phyloP scores from a whole-genome alignment of 1,140 invertebrate species.

The Bombus sylvicola region DNA sequence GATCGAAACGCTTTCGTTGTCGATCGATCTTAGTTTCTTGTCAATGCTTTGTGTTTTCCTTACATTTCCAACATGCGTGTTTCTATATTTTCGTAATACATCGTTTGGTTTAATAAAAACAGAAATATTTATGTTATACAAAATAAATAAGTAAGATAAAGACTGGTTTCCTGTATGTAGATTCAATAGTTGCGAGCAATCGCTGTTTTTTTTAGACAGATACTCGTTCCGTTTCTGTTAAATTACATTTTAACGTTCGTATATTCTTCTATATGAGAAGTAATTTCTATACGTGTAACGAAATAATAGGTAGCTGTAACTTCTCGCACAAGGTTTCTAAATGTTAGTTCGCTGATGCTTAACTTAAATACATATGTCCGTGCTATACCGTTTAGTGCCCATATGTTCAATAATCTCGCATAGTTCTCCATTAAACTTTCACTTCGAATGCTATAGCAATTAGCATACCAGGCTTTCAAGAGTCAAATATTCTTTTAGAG shows the following conservation, averaged over 20 bases:
- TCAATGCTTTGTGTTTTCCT: neutral
- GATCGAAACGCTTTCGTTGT: neutral
- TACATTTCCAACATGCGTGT: neutral
- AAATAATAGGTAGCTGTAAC: neutral
- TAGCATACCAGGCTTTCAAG: neutral
- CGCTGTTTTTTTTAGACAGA: neutral
- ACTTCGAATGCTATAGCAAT: neutral
- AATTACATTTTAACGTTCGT: neutral
- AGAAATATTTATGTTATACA: neutral
- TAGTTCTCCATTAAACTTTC: slow-evolving; percentile 5
- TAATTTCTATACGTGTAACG: neutral
- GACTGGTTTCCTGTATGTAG: neutral
- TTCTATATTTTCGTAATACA: neutral
- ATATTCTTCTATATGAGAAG: neutral
- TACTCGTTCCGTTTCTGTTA: neutral
- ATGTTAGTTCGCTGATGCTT: neutral
- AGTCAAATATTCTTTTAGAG: neutral
- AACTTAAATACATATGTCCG: neutral
- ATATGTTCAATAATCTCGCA: neutral
- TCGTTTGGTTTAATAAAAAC: neutral
- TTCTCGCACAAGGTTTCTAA: neutral
- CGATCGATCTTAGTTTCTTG: neutral
- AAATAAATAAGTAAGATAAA: neutral
- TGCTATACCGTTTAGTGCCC: neutral
- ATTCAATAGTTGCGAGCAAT: neutral